phyloP scores from a whole-genome alignment of 2,888 invertebrate species.

The Luffia ferchaultella region DNA sequence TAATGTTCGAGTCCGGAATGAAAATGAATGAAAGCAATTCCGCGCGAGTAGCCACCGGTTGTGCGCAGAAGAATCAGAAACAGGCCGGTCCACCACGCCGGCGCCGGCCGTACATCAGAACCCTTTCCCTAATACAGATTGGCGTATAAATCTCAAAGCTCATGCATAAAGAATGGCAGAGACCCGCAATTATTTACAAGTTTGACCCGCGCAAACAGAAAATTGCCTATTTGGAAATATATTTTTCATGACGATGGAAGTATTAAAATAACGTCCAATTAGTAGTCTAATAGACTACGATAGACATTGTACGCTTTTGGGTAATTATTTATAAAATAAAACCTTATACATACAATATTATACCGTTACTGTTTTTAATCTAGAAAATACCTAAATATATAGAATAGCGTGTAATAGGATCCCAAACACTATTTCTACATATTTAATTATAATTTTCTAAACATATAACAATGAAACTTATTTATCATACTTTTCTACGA shows the following conservation, averaged over 20 bases:
- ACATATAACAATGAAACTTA: no score
- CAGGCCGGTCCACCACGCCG: no score
- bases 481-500: no score
- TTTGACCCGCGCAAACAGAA: constrained; percentile 14
- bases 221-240: constrained; percentile 17
- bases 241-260: constrained; percentile 3
- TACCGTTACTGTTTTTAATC: no score
- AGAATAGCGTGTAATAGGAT: no score
- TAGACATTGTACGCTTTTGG: no score
- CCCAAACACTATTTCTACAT: no score
- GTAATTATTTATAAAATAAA: no score
- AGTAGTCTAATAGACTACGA: constrained; percentile 7
- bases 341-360: no score
- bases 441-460: no score
- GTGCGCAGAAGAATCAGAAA: no score
- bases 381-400: no score
- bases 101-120: not conserved
- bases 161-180: constrained; percentile 33
- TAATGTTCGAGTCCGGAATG: not conserved
- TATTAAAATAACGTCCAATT: constrained; percentile 2
- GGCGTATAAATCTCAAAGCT: constrained; percentile 32
- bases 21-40: not conserved
- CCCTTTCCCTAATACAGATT: constrained; percentile 24
- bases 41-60: not conserved
- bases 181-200: constrained; percentile 23